Evolutionary conservation across 2,113 vertebrate genomes (phyloP).

Genomic region (Cinclus cinclus): DNA sequence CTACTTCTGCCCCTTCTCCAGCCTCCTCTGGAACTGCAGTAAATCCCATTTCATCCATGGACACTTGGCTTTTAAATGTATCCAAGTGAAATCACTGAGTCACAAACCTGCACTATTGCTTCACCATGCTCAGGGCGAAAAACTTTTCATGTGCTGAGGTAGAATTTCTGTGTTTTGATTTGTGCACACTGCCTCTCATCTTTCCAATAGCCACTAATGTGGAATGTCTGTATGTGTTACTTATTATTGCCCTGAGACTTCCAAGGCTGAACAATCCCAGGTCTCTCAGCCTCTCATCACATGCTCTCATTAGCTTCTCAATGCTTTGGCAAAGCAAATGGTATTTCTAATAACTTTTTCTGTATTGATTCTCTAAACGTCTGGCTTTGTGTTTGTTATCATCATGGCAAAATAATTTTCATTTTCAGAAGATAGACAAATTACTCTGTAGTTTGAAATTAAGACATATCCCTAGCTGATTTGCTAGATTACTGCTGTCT

Average conservation of each 20-base stretch:
- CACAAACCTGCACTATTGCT: neutral
- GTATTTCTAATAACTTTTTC: neutral
- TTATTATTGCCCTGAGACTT: neutral
- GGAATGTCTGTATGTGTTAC: neutral
- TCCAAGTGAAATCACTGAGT: neutral
- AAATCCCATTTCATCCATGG: neutral
- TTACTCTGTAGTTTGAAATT: neutral
- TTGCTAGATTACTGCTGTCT: neutral
- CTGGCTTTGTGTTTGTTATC: neutral
- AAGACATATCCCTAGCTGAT: neutral
- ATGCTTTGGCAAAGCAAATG: neutral
- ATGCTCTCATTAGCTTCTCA: rapidly evolving
- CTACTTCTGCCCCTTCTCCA: neutral
- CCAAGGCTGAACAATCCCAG: neutral
- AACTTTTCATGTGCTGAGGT: neutral
- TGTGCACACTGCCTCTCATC: neutral
- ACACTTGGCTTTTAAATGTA: neutral
- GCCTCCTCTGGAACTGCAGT: neutral
- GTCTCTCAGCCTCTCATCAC: neutral
- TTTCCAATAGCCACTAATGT: neutral
- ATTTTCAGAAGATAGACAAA: neutral
- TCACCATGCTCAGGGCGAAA: neutral
- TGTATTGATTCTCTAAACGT: neutral
- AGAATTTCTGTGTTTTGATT: neutral
- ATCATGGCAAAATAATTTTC: neutral